Conservation (phyloP, 2,113 vertebrate genomes). For the Corydoras sp. region DNA sequence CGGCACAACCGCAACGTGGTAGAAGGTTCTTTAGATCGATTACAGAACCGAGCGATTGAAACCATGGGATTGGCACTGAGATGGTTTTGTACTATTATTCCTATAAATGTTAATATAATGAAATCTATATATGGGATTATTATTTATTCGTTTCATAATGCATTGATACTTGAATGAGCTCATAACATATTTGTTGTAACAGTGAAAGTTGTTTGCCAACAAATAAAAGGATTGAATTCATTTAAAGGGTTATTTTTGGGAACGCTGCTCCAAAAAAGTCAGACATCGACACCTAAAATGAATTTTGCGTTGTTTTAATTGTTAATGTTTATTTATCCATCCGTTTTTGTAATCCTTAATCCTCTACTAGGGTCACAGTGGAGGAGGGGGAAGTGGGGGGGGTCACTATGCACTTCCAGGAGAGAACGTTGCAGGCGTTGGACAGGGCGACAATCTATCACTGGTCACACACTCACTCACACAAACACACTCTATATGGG, state of each 20-base stretch:
- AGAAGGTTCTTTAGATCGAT: background rate
- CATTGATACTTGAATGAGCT: constrained; percentile 94
- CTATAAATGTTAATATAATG: constrained; percentile 63
- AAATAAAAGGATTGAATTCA: constrained; percentile 98
- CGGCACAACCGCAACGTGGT: constrained; percentile 27
- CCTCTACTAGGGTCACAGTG: too few species aligned
- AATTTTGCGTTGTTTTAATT: too few species aligned
- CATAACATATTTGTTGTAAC: constrained; percentile 99
- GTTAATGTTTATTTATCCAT: too few species aligned
- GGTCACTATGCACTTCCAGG: too few species aligned
- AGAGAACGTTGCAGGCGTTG: too few species aligned
- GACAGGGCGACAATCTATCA: too few species aligned
- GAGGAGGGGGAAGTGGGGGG: too few species aligned
- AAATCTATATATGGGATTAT: constrained; percentile 72
- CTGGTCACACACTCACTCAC: too few species aligned
- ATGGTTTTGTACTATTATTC: constrained; percentile 42
- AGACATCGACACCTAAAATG: too few species aligned
- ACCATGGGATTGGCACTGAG: constrained; percentile 38
- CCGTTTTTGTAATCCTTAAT: too few species aligned
- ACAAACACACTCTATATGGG: too few species aligned
- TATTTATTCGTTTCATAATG: constrained; percentile 98
- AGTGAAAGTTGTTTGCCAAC: constrained; percentile 99
- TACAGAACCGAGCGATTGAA: constrained; percentile 8
- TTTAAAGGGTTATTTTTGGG: constrained; percentile 66
- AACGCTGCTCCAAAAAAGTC: constrained; percentile 7